Evolutionary conservation across 2,797 vertebrate genomes (phyloP).

Genomic region (Rhinogobio ventralis): DNA sequence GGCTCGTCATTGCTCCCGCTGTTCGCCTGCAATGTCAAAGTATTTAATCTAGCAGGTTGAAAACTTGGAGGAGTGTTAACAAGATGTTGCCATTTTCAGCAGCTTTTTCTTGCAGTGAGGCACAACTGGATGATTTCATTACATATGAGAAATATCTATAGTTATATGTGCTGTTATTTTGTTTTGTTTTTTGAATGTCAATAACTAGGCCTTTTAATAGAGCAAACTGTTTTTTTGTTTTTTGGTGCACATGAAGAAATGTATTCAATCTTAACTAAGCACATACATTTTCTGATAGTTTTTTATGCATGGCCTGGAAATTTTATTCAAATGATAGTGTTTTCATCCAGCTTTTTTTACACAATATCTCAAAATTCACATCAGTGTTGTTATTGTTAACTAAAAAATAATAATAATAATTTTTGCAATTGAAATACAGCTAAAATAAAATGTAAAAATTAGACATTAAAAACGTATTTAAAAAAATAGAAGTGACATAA

Average conservation of each 20-base stretch:
- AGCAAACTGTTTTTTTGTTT: too few relatives aligned
- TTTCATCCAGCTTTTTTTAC: background rate
- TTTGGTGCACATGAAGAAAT: background rate
- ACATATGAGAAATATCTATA: background rate
- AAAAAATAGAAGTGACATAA: background rate
- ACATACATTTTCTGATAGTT: background rate
- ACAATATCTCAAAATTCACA: background rate
- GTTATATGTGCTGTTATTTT: background rate
- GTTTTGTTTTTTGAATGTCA: background rate
- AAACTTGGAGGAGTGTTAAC: conserved; percentile 19
- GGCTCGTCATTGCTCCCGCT: conserved; percentile 38
- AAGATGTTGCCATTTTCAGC: conserved; percentile 1
- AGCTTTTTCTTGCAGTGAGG: conserved; percentile 6
- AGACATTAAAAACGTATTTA: background rate
- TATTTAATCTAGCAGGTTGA: conserved; percentile 26
- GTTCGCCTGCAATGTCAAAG: conserved; percentile 11
- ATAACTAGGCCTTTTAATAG: background rate
- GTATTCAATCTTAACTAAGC: background rate
- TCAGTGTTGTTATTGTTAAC: background rate
- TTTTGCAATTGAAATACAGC: background rate
- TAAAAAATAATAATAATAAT: too few relatives aligned
- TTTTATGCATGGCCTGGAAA: background rate
- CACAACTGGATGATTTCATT: conserved; percentile 14
- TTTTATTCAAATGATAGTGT: background rate
- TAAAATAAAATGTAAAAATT: background rate